Evolutionary conservation across 2,113 vertebrate genomes (phyloP), one percentile per base, ranked within the genome.

Genomic region (Megaptera novaeangliae): DNA sequence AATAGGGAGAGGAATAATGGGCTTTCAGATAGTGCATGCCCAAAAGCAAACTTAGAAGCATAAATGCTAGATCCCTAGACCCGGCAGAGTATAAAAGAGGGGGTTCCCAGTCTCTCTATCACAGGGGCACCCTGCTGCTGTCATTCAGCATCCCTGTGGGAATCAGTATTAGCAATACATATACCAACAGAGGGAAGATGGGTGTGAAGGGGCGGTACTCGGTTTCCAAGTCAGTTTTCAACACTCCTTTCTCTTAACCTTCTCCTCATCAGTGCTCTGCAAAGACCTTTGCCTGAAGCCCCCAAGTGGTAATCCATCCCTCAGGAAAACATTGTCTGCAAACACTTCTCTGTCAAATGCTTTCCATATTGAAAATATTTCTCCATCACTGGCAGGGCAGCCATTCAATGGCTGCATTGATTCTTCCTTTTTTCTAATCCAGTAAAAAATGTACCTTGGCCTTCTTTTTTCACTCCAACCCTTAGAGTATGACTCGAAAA

Each of bases 1-100:
- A 97, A 97, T 90, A 95, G 92, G 94, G 94, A 95, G 55, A 81
- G 61, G 49, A 96, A 97, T 87, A 95, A 96, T 81, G 86, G 88
- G 46, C 21, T 91, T 91, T 91, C 88, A 71, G 63, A 91, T 36
- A 39, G 18, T 36, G 39, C 39, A 12, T 81, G 92, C 66, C 95
- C 80, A 49, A 91, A 88, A 95, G 88, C 85, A 94, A 82, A 89
- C 86, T 21, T 44, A 41, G 68, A 87, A 75, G 49, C 57, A 34
- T 68, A 78, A 75, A 68, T 1, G 3, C 85, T 21, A 85, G 49
- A 69, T 71, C 20, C 39, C 49, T 77, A 64, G 63, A 17, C 25
- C 27, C 15, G 0, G 85, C 41, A n/a, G 84, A 25, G 34, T 63
- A 2, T 39, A 66, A 87, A 46, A 66, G 81, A 34, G 3, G 69